These are phyloP conservation scores for Cyrtonyx montezumae DNA, from an alignment of 2,113 vertebrate genomes.

Conservation along the genomic window DNA sequence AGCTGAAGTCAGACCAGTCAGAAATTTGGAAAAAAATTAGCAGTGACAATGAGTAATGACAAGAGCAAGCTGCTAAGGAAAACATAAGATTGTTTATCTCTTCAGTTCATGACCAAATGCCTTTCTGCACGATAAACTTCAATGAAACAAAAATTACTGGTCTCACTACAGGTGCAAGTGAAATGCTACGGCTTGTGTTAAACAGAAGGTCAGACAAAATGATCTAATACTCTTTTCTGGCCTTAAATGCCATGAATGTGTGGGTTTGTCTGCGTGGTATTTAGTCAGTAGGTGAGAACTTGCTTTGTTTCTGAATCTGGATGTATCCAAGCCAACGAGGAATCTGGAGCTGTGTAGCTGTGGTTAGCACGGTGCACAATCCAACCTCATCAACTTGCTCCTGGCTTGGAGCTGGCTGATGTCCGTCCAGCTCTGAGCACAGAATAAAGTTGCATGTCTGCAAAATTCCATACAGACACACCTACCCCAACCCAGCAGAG, in stretches of 20 bases:
- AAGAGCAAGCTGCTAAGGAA: slow-evolving; percentile 15
- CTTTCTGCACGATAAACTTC: slow-evolving; percentile 31
- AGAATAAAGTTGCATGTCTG: not conserved
- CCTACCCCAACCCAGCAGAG: not conserved
- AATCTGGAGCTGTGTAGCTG: not conserved
- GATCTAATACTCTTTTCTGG: slow-evolving; percentile 33
- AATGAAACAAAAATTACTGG: not conserved
- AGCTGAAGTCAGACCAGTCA: not conserved
- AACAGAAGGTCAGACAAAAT: slow-evolving; percentile 41
- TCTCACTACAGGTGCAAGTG: not conserved
- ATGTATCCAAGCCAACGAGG: not conserved
- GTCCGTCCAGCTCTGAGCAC: not conserved
- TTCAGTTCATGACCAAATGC: slow-evolving; percentile 37
- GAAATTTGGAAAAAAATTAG: slow-evolving; percentile 39
- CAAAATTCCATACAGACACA: not conserved
- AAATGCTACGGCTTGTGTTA: slow-evolving; percentile 11
- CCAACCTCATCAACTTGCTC: not conserved
- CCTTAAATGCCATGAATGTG: not conserved
- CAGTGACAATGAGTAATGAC: slow-evolving; percentile 13
- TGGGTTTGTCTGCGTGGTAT: not conserved
- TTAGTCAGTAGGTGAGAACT: not conserved
- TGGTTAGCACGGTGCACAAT: not conserved
- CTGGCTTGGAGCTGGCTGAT: not conserved
- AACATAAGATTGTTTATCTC: slow-evolving; percentile 16
- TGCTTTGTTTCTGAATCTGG: not conserved